Evolutionary conservation across 2,113 vertebrate species (phyloP), one percentile per base, ranked within the genome.

Genomic region (Ibidorhyncha struthersii): DNA sequence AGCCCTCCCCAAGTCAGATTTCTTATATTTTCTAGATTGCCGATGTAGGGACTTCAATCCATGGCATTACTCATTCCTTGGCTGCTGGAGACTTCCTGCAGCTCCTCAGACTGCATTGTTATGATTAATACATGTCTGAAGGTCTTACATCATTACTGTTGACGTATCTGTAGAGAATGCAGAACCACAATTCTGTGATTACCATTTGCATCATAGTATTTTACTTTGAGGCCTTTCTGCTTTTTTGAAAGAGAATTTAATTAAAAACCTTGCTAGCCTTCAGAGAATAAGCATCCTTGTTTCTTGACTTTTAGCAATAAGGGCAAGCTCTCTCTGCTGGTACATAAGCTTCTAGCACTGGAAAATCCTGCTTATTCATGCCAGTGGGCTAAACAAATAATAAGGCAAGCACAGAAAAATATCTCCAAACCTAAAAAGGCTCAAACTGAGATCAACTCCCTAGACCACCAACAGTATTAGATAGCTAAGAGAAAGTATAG

Each of bases 361-460:
- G 47, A 94, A 95, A 88, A 90, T 84, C 18, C 17, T 95, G 36
- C 67, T 84, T 93, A 72, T 73, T 83, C 76, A 73, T 71, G 73
- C 79, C 69, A 13, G 23, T 77, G 49, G 69, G 55, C 45, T 92
- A 94, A 97, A 89, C 59, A 94, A 93, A 91, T 85, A 92, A 80
- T 49, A 93, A 86, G 15, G 23, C 34, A 88, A 95, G 29, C 50
- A 52, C 16, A 86, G 32, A 73, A 93, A 87, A 79, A 85, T 45
- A 3, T 55, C 38, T 74, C 61, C 34, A 61, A 61, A 61, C 8
- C 5, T 61, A 65, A 61, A 79, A 94, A 73, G 18, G 18, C 66
- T 88, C 58, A 90, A 86, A 59, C 9, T 74, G n/a, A 85, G n/a
- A 85, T 92, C 40, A 94, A 32, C 1, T 72, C 10, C 55, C 67